A percentile compares a stretch with the other conserved stretches of the same genome.
These are phyloP conservation scores for Pristionchus mayeri DNA, from an alignment of 2,888 invertebrate genomes.

Conservation along the genomic window DNA sequence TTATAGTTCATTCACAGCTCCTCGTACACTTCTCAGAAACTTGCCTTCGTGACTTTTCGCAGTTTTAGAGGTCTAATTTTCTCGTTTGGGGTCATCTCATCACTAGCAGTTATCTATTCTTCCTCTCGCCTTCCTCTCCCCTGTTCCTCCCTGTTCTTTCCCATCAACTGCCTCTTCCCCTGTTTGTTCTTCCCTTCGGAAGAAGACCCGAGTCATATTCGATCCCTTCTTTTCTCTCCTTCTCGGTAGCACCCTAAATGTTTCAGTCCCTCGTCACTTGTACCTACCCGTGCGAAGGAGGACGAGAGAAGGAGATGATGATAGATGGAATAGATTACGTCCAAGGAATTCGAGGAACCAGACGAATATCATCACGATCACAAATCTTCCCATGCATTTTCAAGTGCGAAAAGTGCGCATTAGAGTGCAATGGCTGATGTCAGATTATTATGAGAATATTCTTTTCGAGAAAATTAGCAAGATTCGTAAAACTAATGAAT, in stretches of 20 bases:
- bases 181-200: not conserved
- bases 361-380: not conserved
- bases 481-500: too few species aligned
- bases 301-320: not conserved
- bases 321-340: not conserved
- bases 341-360: not conserved
- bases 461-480: too few species aligned
- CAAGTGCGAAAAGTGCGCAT: not conserved
- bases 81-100: conserved; percentile 7
- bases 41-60: not conserved
- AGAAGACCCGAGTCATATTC: conserved; percentile 18
- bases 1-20: not conserved
- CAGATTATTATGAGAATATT: too few species aligned
- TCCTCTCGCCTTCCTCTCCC: not conserved
- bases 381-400: not conserved
- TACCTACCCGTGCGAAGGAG: not conserved
- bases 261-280: not conserved
- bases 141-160: not conserved
- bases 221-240: not conserved
- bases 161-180: not conserved
- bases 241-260: not conserved
- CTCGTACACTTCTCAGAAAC: not conserved
- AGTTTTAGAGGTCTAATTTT: not conserved
- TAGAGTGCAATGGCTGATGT: not conserved
- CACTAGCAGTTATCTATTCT: not conserved